Conservation (phyloP, 1,140 invertebrate species). For the Megalopta genalis region DNA sequence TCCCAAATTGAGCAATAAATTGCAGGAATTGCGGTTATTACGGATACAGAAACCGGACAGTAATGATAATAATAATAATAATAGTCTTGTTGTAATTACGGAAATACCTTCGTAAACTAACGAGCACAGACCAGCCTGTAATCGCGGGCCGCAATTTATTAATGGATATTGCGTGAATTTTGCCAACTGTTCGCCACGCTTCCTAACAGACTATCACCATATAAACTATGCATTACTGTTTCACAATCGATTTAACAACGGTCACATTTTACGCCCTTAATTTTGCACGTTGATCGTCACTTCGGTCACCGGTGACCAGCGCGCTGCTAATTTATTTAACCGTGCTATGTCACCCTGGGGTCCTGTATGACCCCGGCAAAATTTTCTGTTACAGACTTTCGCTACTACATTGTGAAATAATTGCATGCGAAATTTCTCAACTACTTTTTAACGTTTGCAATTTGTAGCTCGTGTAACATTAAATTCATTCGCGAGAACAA, state of each 20-base stretch:
- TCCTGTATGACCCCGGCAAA: no score
- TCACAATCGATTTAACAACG: neutral
- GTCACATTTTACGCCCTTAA: neutral
- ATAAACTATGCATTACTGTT: neutral
- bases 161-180: neutral
- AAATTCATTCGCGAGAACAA: no score
- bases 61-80: constrained; percentile 7
- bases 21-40: neutral
- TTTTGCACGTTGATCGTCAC: no score
- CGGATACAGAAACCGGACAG: neutral
- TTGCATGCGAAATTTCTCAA: no score
- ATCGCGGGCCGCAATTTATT: neutral
- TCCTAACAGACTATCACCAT: neutral
- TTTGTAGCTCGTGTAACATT: no score
- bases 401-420: no score
- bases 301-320: no score
- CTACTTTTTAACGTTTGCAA: no score
- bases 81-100: constrained; percentile 3
- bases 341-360: no score
- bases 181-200: no score
- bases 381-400: no score
- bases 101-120: neutral
- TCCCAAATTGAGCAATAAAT: constrained; percentile 6
- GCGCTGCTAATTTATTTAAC: no score
- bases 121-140: neutral